These are phyloP conservation scores for Serinus canaria DNA, from an alignment of 2,113 vertebrate genomes.

Conservation along the genomic window DNA sequence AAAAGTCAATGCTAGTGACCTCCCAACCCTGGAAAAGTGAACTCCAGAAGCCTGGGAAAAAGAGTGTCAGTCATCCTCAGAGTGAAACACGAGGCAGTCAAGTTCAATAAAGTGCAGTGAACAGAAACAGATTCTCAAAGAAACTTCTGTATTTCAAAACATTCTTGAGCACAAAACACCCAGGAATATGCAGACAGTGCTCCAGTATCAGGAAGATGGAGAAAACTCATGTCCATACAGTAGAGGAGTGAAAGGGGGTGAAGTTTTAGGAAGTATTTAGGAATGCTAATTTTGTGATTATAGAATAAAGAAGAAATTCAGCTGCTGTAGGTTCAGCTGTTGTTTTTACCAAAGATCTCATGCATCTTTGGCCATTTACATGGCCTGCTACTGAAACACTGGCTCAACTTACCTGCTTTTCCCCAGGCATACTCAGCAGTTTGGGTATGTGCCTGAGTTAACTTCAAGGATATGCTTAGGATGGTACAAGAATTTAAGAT, in stretches of 20 bases:
- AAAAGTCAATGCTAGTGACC: background rate
- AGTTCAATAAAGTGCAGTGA: background rate
- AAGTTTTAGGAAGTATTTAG: background rate
- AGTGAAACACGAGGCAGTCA: background rate
- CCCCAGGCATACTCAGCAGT: background rate
- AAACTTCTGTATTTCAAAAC: background rate
- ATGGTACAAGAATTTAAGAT: background rate
- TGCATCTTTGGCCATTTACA: background rate
- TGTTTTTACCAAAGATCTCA: background rate
- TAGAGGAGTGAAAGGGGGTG: background rate
- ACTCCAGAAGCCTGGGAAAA: conserved; percentile 35
- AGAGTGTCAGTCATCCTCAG: background rate
- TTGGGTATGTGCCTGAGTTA: background rate
- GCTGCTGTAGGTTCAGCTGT: background rate
- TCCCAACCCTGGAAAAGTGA: background rate
- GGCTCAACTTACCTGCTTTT: background rate
- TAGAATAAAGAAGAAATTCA: background rate
- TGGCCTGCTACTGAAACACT: background rate
- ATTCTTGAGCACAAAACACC: background rate
- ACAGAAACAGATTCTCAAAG: conserved; percentile 2
- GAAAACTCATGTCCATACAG: background rate
- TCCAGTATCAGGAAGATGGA: background rate
- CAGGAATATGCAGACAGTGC: background rate
- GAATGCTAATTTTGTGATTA: background rate
- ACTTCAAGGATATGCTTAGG: background rate